Base-by-base conservation (phyloP, 2,113 vertebrate species). In the Cynoglossus semilaevis region DNA sequence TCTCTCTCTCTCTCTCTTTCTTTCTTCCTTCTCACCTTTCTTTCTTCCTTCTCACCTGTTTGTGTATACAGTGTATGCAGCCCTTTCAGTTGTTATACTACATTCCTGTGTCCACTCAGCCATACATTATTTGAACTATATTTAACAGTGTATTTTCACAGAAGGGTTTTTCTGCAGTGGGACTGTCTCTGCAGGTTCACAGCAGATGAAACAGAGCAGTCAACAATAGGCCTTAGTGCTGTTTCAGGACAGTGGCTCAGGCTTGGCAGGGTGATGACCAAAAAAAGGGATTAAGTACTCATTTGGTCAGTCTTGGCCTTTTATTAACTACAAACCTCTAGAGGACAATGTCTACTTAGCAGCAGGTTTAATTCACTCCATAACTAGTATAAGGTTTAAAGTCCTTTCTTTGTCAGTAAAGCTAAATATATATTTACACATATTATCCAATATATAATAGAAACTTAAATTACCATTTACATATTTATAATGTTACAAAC, bases 241-340 rank as follows among this genome's bases (percentile, higher is more conserved):
- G 34, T 51, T 63, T 48, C 45, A 58, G 51, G 54, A 60, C 66
- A 58, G 59, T 80, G 4, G 2, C 77, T 73, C 50, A 48, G 58
- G 11, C 13, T 18, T 18, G 47, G 46, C 37, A 50, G 58, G 19
- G 19, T 59, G 54, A 34, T 35, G 34, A 56, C 22, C 6, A 6
- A 29, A 29, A 29, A 29, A 29, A 6, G 22, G 22, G 18, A 16
- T 14, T 51, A 56, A 47, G 46, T 16, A 10, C 16, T 46, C 37
- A 16, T 1, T 40, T 8, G 9, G n/a, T 40, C 15, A 38, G 3
- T 55, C 34, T 50, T 10, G 1, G 1, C 46, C 15, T 22, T 41
- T 47, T 15, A 67, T 7, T 44, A 57, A 52, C 50, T 40, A 11
- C 13, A 11, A 15, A 8, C 35, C 36, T 63, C 16, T 50, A 10